Conservation (phyloP, 2,888 invertebrate genomes). For the Ceramica pisi region DNA sequence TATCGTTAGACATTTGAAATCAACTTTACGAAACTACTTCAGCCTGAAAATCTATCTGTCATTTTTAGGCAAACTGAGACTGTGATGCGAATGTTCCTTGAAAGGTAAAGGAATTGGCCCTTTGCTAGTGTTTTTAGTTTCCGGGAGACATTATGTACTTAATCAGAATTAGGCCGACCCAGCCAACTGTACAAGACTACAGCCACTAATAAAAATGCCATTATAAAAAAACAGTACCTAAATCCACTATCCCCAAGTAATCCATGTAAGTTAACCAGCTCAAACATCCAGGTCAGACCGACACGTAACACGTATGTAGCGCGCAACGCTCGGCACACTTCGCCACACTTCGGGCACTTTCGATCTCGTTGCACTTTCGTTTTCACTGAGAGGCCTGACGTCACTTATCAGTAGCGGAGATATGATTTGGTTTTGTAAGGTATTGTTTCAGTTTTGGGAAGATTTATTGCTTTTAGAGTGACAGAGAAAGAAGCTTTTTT, state of each 20-base stretch:
- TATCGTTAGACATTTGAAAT: not conserved
- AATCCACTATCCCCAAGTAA: conserved; percentile 20
- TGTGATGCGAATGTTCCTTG: too few species aligned
- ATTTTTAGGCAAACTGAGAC: too few species aligned
- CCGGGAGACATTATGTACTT: too few species aligned
- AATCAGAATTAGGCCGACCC: too few species aligned
- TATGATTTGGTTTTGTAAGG: conserved; percentile 13
- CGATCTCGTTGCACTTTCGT: conserved; percentile 76
- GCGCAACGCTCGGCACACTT: conserved; percentile 64
- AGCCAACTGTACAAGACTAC: too few species aligned
- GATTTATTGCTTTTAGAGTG: not conserved
- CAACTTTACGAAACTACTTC: not conserved
- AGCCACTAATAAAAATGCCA: not conserved
- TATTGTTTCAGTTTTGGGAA: conserved; percentile 19
- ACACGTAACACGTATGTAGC: conserved; percentile 63
- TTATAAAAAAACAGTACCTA: not conserved
- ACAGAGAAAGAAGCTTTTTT: not conserved
- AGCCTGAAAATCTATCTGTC: not conserved
- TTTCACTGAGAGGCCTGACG: conserved; percentile 71
- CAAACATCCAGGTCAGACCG: conserved; percentile 62
- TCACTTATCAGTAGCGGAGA: conserved; percentile 37
- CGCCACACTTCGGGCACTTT: conserved; percentile 72
- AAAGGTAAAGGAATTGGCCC: too few species aligned
- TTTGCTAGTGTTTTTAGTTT: too few species aligned
- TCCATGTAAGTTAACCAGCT: conserved; percentile 44